Conservation (phyloP, 2,888 invertebrate species). For the Ypsolopha sequella region DNA sequence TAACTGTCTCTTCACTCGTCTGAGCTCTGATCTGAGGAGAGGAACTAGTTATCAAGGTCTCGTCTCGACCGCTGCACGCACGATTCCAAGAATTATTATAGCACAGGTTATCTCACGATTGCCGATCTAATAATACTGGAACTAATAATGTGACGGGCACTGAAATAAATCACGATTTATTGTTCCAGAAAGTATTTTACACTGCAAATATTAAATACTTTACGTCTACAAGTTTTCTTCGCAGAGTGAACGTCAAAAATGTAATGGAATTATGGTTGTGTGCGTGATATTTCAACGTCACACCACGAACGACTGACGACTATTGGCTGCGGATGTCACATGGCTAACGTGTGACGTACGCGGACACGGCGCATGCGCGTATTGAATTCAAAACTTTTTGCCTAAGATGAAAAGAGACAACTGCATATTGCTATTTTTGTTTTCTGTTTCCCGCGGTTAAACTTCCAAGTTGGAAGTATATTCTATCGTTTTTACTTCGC, state of each 20-base stretch:
- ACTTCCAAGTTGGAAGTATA: not conserved
- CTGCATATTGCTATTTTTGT: conserved; percentile 3
- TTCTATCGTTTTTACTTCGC: too few relatives aligned
- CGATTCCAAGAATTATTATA: conserved; percentile 53
- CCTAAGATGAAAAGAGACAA: conserved; percentile 24
- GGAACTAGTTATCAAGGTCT: conserved; percentile 72
- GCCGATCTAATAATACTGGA: conserved; percentile 11
- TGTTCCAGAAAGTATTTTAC: not conserved
- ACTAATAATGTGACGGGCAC: conserved; percentile 16
- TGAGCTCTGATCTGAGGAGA: too few relatives aligned
- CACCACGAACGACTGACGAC: conserved; percentile 33
- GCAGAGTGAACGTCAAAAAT: conserved; percentile 35
- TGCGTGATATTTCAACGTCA: conserved; percentile 32
- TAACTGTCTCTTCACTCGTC: conserved; percentile 64
- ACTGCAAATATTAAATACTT: not conserved
- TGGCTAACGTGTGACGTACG: conserved; percentile 37
- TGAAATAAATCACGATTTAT: conserved; percentile 5
- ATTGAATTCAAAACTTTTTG: conserved; percentile 37
- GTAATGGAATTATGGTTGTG: conserved; percentile 25
- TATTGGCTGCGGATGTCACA: conserved; percentile 47
- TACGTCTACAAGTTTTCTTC: conserved; percentile 1
- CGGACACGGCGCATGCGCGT: conserved; percentile 49
- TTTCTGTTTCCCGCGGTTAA: conserved; percentile 8
- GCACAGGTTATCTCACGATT: conserved; percentile 46
- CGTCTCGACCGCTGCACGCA: conserved; percentile 53